A percentile compares a stretch with the other conserved stretches of the same genome.
Conservation (phyloP, 37 sponge, comb jelly and placozoan species). For the Halichondria panicea region DNA sequence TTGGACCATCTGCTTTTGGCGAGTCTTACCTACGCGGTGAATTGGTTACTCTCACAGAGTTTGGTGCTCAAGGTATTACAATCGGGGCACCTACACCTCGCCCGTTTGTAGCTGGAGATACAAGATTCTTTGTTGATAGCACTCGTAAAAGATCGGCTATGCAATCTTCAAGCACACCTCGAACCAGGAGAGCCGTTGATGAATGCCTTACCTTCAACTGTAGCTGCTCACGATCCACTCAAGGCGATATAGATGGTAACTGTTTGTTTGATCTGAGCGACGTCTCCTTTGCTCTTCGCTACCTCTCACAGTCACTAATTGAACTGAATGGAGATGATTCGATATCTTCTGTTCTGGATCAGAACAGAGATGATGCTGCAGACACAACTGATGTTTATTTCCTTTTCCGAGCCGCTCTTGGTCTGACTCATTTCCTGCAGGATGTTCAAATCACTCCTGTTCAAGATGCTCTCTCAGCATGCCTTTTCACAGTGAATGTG, state of each 20-base stretch:
- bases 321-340: conserved; percentile 34
- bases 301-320: conserved; percentile 39
- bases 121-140: conserved; percentile 1
- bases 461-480: conserved; percentile 21
- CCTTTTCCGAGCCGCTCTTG: conserved; percentile 48
- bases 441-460: conserved; percentile 44
- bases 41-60: conserved; percentile 31
- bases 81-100: conserved; percentile 65
- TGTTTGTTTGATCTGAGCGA: conserved; percentile 75
- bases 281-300: conserved; percentile 43
- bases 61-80: conserved; percentile 18
- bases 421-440: conserved; percentile 44
- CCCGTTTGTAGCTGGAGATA: conserved; percentile 37
- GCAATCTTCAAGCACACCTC: neutral
- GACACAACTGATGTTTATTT: conserved; percentile 68
- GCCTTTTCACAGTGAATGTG: conserved; percentile 50
- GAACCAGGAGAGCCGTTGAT: neutral
- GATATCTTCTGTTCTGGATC: conserved; percentile 42
- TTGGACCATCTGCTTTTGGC: neutral
- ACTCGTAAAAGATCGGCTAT: conserved; percentile 12
- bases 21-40: neutral
- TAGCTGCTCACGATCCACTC: conserved; percentile 14
- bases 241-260: conserved; percentile 72
- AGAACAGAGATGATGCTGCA: conserved; percentile 38
- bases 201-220: conserved; percentile 30